Percentiles rank a stretch among this genome's conserved stretches.
phyloP scores from a whole-genome alignment of 2,113 vertebrate species.

The Tyrannus savana region DNA sequence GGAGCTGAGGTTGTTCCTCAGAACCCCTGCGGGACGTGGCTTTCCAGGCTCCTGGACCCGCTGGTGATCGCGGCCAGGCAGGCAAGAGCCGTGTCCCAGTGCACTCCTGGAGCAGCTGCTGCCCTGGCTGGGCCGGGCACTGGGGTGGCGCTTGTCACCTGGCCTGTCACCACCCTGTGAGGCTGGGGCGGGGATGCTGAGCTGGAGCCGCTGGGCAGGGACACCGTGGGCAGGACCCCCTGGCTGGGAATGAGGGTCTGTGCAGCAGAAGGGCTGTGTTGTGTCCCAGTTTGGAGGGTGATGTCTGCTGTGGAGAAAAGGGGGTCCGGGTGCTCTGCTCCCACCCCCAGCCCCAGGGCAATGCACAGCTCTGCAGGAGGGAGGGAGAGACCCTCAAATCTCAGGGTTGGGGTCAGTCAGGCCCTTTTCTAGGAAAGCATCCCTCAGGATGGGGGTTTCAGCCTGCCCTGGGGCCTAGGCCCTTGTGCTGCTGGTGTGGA shows the following conservation, averaged over 20 bases:
- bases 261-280: fast-evolving
- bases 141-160: neutral
- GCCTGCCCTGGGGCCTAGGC: neutral
- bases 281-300: neutral
- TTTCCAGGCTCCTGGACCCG: neutral
- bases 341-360: neutral
- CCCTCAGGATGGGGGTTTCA: fast-evolving
- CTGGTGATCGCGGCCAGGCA: neutral
- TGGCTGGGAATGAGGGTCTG: neutral
- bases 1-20: slow-evolving; percentile 27
- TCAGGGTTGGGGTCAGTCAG: fast-evolving
- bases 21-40: neutral
- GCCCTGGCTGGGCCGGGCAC: neutral
- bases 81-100: fast-evolving
- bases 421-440: neutral
- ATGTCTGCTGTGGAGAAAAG: neutral
- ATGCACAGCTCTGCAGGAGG: neutral
- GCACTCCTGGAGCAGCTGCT: fast-evolving
- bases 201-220: neutral
- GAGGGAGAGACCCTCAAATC: neutral
- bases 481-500: neutral
- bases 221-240: neutral
- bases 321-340: neutral
- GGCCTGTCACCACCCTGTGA: neutral
- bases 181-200: neutral